phyloP scores from a whole-genome alignment of 2,888 invertebrate genomes.

The Apodemia mormo region DNA sequence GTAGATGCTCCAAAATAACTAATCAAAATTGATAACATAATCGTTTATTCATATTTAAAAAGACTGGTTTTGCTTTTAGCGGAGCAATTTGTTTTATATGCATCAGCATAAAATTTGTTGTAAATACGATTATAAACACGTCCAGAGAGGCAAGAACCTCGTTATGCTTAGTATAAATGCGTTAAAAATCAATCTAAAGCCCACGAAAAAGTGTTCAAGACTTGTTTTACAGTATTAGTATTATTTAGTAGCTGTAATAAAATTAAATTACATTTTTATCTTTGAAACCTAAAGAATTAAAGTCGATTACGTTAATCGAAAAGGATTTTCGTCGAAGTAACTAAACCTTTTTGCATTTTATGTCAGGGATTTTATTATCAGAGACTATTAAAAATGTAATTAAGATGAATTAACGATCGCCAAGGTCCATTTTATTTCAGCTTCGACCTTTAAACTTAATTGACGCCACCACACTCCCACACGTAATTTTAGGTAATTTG shows the following conservation, averaged over 20 bases:
- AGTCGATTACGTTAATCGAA: slow-evolving; percentile 12
- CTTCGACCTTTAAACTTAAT: slow-evolving; percentile 43
- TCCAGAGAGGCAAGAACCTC: background rate
- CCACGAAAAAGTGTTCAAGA: background rate
- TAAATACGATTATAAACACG: background rate
- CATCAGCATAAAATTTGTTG: slow-evolving; percentile 6
- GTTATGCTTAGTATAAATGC: slow-evolving; percentile 5
- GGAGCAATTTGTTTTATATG: background rate
- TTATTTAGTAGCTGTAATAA: slow-evolving; percentile 27
- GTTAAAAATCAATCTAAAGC: slow-evolving; percentile 1
- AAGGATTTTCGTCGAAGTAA: slow-evolving; percentile 46
- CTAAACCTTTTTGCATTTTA: slow-evolving; percentile 40
- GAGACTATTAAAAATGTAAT: slow-evolving; percentile 63
- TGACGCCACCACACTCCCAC: slow-evolving; percentile 52
- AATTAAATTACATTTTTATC: slow-evolving; percentile 25
- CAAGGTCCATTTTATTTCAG: slow-evolving; percentile 43
- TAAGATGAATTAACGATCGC: slow-evolving; percentile 65
- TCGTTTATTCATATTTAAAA: slow-evolving; percentile 13
- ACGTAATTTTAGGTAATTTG: slow-evolving; percentile 69
- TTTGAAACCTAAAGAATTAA: background rate
- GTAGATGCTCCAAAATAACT: slow-evolving; percentile 1
- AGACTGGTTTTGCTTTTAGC: slow-evolving; percentile 4
- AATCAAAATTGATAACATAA: slow-evolving; percentile 7
- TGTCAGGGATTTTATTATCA: slow-evolving; percentile 40
- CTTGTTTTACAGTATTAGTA: slow-evolving; percentile 4